Evolutionary conservation across 2,797 vertebrate species (phyloP), one percentile per base, ranked within the genome.

Genomic region (Silurus lanzhouensis): DNA sequence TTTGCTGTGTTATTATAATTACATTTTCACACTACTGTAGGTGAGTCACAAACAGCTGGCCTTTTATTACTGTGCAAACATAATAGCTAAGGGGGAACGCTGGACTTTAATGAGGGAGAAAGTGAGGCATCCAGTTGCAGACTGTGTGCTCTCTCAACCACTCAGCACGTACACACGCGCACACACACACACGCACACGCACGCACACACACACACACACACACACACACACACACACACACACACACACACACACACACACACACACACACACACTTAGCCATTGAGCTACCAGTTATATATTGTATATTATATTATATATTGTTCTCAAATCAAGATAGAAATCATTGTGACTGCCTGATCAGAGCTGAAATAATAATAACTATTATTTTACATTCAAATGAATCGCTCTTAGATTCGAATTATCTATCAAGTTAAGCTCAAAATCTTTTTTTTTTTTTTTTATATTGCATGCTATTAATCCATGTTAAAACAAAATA

Each of bases 1-100:
- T 64, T 66, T 48, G 19, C 10, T 75, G 17, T 83, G 52, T 52
- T 83, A 64, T 66, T 52, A 72, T 83, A 60, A 83, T 74, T 83
- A 61, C 44, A 61, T 83, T 76, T 70, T 78, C 72, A 70, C 55
- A 83, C 22, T 70, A 68, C 52, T 19, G 31, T 67, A 82, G 78
- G 86, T 90, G 88, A 90, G 78, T 89, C 86, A 88, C 80, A 85
- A 83, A 88, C 75, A 76, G 64, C 88, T 83, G 82, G 71, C 83
- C 82, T 78, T 87, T 87, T 81, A 89, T 89, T 86, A 84, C 74
- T 70, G 20, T 84, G 83, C 82, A 87, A 89, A 87, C 72, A 85
- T 68, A 87, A 87, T 81, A 81, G 76, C 66, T 81, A 70, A 77
- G 72, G 81, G 83, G 77, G 81, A 83, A 83, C 74, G 83, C 57